Evolutionary conservation across 2,888 invertebrate species (phyloP), one percentile per base, ranked within the genome.

Genomic region (Leuctra nigra): DNA sequence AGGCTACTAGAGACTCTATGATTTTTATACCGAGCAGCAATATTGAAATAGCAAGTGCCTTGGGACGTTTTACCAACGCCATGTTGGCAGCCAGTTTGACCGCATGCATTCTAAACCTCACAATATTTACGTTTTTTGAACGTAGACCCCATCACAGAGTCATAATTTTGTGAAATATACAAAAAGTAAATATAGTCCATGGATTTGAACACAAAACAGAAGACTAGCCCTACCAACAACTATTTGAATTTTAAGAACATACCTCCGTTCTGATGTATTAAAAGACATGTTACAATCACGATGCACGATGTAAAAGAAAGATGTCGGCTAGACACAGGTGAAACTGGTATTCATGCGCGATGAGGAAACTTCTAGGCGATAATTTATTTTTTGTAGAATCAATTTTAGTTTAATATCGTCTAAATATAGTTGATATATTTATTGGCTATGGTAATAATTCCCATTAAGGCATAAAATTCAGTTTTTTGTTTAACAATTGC

Each of bases 211-310:
- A n/a, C 23, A 39, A 22, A 33, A 23, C 22, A 20, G 16, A 35
- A n/a, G n/a, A n/a, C n/a, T n/a, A n/a, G n/a, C n/a, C n/a, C n/a
- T n/a, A n/a, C n/a, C n/a, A n/a, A n/a, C n/a, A n/a, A 16, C 23
- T 29, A 29, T 29, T 29, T 6, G 11, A 64, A 61, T 61, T 64
- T 62, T 65, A 64, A 66, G 66, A 72, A 81, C 84, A 86, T 84
- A 86, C 87, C 86, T 84, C 81, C 84, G 81, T 77, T 87, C 87
- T 75, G 81, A 77, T 74, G 82, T 79, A 82, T 80, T n/a, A n/a
- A n/a, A 83, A 77, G 87, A 87, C 87, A 87, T 87, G 84, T 84
- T 87, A 81, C 80, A 82, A 82, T 83, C 80, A 80, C 80, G 79
- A 80, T 64, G 81, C 77, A 82, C 79, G 79, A 81, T 82, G 82